Base-by-base conservation (phyloP, 2,888 invertebrate species). In the Hesperia comma region DNA sequence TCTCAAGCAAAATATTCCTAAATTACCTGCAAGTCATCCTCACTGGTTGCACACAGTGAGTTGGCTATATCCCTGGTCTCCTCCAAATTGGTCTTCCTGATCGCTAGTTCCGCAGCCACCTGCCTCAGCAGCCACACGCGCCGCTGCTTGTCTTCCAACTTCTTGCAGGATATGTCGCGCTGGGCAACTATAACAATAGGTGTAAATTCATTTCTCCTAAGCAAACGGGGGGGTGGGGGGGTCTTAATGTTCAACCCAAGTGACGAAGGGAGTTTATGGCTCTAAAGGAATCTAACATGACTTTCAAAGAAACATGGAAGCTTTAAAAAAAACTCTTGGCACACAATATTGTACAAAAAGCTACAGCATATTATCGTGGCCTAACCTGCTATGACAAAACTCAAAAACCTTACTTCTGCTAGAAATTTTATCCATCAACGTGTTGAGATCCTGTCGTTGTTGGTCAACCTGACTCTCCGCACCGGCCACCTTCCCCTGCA, bases 41-140 rank as follows among this genome's bases (percentile, higher is more conserved):
- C 75, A 0, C 79, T 76, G 6, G 79, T 78, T 0, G 75, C 46
- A 19, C 83, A 83, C 40, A 89, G 72, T 0, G 86, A 85, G 15
- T 85, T 78, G 0, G 88, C 87, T 7, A 91, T 88, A 12, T 70
- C 61, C 43, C 70, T 79, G 0, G 87, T 85, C 68, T 91, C 87
- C 0, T 75, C 69, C 1, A 91, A 73, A 57, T 84, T 84, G 0
- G 75, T 70, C 51, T 79, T 84, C 74, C 83, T 85, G 6, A 71
- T 69, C 0, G 72, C 69, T n/a, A 89, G 73, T 7, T 89, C 85
- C 0, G 81, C 81, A 0, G 78, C 71, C 0, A 87, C 74, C 46
- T 82, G 80, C 41, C 84, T 84, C 0, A 91, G 80, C 0, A 91
- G 69, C 82, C 83, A 85, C 1, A 75, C 75, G 6, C 87, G 81